phyloP scores from a whole-genome alignment of 2,888 invertebrate species.

The Hypercompe scribonia region DNA sequence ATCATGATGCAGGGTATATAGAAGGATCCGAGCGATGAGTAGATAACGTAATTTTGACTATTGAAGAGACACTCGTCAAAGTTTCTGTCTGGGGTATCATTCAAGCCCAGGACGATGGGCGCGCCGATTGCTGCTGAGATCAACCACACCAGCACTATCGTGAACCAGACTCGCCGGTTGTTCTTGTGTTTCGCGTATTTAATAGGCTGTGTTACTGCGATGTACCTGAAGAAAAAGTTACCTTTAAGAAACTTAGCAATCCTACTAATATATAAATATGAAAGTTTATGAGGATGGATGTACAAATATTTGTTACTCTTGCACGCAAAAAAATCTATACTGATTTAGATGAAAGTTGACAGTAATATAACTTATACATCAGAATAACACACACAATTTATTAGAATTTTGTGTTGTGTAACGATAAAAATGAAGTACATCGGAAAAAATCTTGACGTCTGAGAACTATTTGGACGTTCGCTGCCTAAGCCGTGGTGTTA shows the following conservation, averaged over 20 bases:
- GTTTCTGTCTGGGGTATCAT: conserved; percentile 95
- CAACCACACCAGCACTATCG: conserved; percentile 98
- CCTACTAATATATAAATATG: no score
- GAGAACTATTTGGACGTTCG: no score
- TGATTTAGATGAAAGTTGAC: no score
- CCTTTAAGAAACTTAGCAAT: background rate
- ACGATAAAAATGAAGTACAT: no score
- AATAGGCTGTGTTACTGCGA: conserved; percentile 99
- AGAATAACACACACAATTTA: no score
- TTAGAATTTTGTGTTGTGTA: no score
- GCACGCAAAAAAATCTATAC: no score
- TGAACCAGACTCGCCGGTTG: conserved; percentile 96
- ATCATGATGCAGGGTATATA: conserved; percentile 99
- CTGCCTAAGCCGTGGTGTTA: no score
- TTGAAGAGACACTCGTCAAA: conserved; percentile 97
- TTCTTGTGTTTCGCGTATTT: conserved; percentile 99
- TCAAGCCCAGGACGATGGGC: conserved; percentile 98
- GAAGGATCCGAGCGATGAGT: conserved; percentile 99
- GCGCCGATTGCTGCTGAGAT: conserved; percentile 97
- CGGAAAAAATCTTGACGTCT: no score
- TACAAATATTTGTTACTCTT: no score
- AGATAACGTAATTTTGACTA: conserved; percentile 99
- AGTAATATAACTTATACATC: no score
- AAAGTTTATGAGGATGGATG: no score
- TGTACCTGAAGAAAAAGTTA: conserved; percentile 90